Evolutionary conservation across 2,888 invertebrate species (phyloP).

Genomic region (Phortica magna): DNA sequence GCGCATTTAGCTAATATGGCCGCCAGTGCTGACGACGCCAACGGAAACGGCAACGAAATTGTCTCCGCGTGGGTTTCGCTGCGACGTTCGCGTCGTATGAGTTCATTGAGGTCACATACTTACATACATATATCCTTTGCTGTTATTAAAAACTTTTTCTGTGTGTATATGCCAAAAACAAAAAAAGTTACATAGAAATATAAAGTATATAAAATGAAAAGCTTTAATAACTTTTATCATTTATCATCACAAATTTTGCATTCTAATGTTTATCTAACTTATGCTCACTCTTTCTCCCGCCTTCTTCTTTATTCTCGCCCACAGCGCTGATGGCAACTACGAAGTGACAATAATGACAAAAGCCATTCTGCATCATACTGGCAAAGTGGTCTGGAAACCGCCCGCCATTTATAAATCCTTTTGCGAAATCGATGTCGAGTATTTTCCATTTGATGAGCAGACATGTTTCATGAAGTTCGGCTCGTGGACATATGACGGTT

Average conservation of each 20-base stretch:
- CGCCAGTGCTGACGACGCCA: constrained; percentile 33
- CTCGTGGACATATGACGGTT: constrained; percentile 96
- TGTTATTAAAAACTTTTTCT: constrained; percentile 14
- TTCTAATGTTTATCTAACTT: not conserved
- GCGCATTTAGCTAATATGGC: constrained; percentile 61
- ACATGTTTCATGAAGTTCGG: constrained; percentile 96
- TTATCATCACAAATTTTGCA: not conserved
- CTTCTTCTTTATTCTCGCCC: constrained; percentile 46
- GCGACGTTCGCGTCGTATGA: not conserved
- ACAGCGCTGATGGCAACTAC: constrained; percentile 98
- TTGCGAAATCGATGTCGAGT: constrained; percentile 96
- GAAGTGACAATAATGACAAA: constrained; percentile 99
- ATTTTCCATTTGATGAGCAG: constrained; percentile 96
- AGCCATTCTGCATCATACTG: constrained; percentile 94
- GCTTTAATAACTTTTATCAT: not conserved
- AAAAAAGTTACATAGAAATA: not conserved
- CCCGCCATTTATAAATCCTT: constrained; percentile 99
- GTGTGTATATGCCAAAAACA: not conserved
- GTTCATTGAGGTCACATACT: constrained; percentile 15
- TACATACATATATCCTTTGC: not conserved
- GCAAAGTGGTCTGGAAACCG: constrained; percentile 97
- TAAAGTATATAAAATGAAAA: not conserved
- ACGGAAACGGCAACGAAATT: constrained; percentile 52
- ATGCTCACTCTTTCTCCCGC: not conserved
- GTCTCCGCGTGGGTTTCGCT: not conserved